Base-by-base conservation (phyloP, 1,140 invertebrate species). In the Hylaeus volcanicus region DNA sequence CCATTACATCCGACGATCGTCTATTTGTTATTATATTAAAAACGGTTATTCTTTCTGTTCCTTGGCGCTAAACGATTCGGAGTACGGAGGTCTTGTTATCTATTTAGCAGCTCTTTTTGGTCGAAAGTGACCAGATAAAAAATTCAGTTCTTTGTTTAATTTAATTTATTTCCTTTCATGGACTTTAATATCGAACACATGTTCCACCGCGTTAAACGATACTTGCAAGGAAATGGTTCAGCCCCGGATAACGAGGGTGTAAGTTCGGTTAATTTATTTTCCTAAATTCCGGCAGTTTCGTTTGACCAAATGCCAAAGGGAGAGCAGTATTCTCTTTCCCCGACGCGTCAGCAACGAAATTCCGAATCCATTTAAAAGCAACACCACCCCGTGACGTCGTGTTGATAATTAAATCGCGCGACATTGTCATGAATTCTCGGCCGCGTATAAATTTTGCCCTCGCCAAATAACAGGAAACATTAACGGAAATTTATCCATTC, bases 401-500 rank as follows among this genome's bases (percentile, higher is more conserved):
- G 1, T 12, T 2, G 60, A 0, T 58, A 73, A 73, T 73, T 73
- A 79, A 79, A 79, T 79, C 60, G 60, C 41, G 26, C 5, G 45
- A 64, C 64, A 79, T 73, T 41, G 72, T 73, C 76, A 43, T 60
- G 76, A 79, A 64, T 73, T 79, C 69, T 37, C 39, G 12, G 41
- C 48, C 45, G 39, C 26, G 70, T 73, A 53, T 79, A 79, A 79
- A 79, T 79, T 72, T 14, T 70, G 48, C 1, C 3, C 69, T 45
- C 11, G 70, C 41, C 76, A 64, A 79, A 73, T 79, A 79, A 79
- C 69, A 79, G 76, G 60, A 73, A 53, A 48, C 76, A 79, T 79
- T 79, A 79, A 73, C 76, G 70, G 45, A 55, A 79, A 79, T 79
- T 73, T 79, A 79, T 79, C 76, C 58, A 79, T 51, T 79, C 76